These are phyloP conservation scores for Dicranocentrus wangi DNA, from an alignment of 2,888 invertebrate species.

Conservation along the genomic window DNA sequence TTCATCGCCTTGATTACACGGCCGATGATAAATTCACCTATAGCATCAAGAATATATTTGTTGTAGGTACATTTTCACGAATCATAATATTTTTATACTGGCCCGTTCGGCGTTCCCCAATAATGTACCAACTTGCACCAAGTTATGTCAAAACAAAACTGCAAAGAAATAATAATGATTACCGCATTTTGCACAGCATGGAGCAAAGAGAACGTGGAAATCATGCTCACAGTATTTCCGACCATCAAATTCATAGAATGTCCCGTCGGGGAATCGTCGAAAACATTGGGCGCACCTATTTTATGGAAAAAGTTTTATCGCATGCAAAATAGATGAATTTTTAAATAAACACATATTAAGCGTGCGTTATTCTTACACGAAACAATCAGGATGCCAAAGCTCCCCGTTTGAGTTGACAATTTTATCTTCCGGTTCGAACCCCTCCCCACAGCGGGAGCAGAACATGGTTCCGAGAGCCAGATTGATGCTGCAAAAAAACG, in stretches of 20 bases:
- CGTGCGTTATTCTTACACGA: conserved; percentile 85
- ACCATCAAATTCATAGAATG: conserved; percentile 99
- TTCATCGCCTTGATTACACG: conserved; percentile 99
- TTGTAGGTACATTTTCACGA: not conserved
- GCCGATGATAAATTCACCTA: conserved; percentile 96
- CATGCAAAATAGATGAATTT: not conserved
- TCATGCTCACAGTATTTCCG: conserved; percentile 99
- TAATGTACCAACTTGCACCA: too few species aligned
- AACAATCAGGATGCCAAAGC: conserved; percentile 98
- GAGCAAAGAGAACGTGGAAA: conserved; percentile 96
- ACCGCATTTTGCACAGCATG: conserved; percentile 88
- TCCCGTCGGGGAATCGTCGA: conserved; percentile 96
- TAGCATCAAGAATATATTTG: conserved; percentile 77
- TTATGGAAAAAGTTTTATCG: not conserved
- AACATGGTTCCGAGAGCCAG: conserved; percentile 95
- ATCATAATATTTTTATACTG: not conserved
- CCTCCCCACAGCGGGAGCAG: conserved; percentile 96
- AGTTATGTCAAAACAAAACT: too few species aligned
- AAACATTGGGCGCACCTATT: conserved; percentile 97
- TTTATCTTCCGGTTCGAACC: conserved; percentile 96
- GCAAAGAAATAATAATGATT: too few species aligned
- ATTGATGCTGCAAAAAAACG: conserved; percentile 75
- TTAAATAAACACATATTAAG: too few species aligned
- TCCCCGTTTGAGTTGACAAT: conserved; percentile 99
- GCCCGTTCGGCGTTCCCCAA: too few species aligned